These are phyloP conservation scores for Hydroisotoma schaefferi DNA, from an alignment of 2,888 invertebrate genomes.

Conservation along the genomic window DNA sequence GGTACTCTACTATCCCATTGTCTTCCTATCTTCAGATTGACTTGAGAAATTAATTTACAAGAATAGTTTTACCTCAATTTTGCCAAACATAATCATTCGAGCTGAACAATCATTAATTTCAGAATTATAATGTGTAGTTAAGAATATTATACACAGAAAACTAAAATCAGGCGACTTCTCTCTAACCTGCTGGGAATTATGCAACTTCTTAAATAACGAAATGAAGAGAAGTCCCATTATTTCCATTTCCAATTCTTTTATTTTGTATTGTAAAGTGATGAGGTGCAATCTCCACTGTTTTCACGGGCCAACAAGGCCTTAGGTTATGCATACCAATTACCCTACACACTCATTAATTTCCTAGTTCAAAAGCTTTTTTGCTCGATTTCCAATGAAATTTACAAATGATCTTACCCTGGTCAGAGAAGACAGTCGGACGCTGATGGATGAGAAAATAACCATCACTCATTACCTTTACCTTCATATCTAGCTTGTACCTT, in stretches of 20 bases:
- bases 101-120: no score
- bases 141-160: no score
- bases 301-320: slow-evolving; percentile 32
- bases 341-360: slow-evolving; percentile 40
- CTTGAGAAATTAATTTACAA: no score
- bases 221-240: no score
- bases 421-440: slow-evolving; percentile 33
- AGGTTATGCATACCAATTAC: slow-evolving; percentile 46
- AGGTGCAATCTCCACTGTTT: slow-evolving; percentile 30
- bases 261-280: slow-evolving; percentile 15
- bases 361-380: slow-evolving; percentile 21
- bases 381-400: slow-evolving; percentile 31
- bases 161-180: no score
- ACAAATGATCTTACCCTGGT: slow-evolving; percentile 33
- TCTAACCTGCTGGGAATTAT: slow-evolving; percentile 3
- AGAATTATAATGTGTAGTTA: no score
- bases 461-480: slow-evolving; percentile 29
- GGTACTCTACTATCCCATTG: no score
- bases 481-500: not conserved
- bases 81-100: no score
- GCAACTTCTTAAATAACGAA: no score
- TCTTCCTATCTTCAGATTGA: no score
- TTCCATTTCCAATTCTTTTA: no score
- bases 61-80: no score
- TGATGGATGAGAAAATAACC: slow-evolving; percentile 40